Percentiles rank a stretch among this genome's conserved stretches.
Evolutionary conservation across 2,797 vertebrate species (phyloP).

Genomic region (Cynopterus sphinx): DNA sequence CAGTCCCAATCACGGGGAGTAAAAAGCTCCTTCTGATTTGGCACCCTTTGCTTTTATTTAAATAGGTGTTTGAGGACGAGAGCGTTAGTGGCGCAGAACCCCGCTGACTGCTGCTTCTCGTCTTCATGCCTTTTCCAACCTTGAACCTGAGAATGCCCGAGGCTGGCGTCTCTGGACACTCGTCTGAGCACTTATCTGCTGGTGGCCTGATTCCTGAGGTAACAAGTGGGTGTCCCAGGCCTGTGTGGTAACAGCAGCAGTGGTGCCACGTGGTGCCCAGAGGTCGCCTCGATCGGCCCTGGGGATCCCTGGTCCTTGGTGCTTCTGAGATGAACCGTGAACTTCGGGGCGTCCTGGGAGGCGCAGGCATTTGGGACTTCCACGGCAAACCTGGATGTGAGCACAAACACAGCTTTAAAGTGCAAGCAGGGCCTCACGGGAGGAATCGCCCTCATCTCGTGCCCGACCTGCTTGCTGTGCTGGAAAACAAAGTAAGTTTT

Average conservation of each 20-base stretch:
- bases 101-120: not conserved
- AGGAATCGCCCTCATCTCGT: slow-evolving; percentile 68
- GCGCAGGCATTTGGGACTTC: slow-evolving; percentile 41
- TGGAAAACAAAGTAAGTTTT: slow-evolving; percentile 80
- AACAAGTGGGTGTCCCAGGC: slow-evolving; percentile 52
- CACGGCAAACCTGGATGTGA: slow-evolving; percentile 46
- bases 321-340: slow-evolving; percentile 69
- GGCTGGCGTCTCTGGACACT: not conserved
- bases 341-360: slow-evolving; percentile 54
- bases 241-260: slow-evolving; percentile 45
- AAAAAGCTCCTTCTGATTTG: not conserved
- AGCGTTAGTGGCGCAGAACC: not conserved
- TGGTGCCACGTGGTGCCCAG: slow-evolving; percentile 55
- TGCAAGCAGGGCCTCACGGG: slow-evolving; percentile 78
- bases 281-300: slow-evolving; percentile 70
- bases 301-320: slow-evolving; percentile 42
- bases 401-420: slow-evolving; percentile 74
- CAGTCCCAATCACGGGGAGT: not conserved
- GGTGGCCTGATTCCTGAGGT: slow-evolving; percentile 20
- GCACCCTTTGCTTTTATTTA: not conserved
- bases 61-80: not conserved
- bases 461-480: slow-evolving; percentile 69
- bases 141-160: slow-evolving; percentile 56
- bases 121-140: slow-evolving; percentile 39
- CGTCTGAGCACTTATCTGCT: not conserved